phyloP scores from a whole-genome alignment of 53 echinoderm and acorn worm genomes.

The Antedon mediterranea region DNA sequence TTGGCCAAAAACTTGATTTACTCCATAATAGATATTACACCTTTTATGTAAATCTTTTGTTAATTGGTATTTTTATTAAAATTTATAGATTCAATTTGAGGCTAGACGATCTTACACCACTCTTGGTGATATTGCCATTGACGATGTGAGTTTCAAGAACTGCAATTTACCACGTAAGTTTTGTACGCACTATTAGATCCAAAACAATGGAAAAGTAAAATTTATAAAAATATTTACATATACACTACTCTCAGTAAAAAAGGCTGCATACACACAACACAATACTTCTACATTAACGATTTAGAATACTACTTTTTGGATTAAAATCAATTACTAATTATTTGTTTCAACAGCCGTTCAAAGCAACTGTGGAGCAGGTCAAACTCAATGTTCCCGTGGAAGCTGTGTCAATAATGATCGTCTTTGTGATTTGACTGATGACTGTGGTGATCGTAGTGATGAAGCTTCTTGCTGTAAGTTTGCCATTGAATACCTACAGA shows the following conservation, averaged over 20 bases:
- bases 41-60: too few relatives aligned
- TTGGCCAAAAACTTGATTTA: not conserved
- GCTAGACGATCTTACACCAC: conserved; percentile 49
- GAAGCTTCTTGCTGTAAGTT: conserved; percentile 20
- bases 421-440: conserved; percentile 36
- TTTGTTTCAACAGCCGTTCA: not conserved
- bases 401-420: conserved; percentile 31
- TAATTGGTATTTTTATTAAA: too few relatives aligned
- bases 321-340: too few relatives aligned
- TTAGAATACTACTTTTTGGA: too few relatives aligned
- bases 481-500: conserved; percentile 6
- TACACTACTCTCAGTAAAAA: too few relatives aligned
- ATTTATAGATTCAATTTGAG: conserved; percentile 42
- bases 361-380: conserved; percentile 17
- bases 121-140: conserved; percentile 66
- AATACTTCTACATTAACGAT: too few relatives aligned
- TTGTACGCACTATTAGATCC: too few relatives aligned
- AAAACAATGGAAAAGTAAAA: too few relatives aligned
- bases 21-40: too few relatives aligned
- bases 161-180: conserved; percentile 67
- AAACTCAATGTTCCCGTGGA: conserved; percentile 32
- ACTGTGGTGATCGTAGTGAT: conserved; percentile 37
- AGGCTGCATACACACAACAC: too few relatives aligned
- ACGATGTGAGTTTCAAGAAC: conserved; percentile 39
- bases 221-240: too few relatives aligned